Evolutionary conservation across 2,888 invertebrate genomes (phyloP).

Genomic region (Yponomeuta evonymella): DNA sequence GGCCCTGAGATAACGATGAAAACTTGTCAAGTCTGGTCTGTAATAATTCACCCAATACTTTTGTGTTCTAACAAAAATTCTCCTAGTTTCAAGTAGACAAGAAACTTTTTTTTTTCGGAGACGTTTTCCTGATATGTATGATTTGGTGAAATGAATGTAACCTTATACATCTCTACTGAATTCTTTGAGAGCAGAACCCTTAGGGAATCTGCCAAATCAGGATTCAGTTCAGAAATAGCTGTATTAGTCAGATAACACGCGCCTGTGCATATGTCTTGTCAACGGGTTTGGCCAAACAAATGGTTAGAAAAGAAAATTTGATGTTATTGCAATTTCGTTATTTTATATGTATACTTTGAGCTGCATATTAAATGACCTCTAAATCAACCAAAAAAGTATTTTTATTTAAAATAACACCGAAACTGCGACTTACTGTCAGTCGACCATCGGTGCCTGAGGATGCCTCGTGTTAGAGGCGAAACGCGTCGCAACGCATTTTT

Average conservation of each 20-base stretch:
- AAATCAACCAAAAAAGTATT: no score
- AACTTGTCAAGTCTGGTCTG: no score
- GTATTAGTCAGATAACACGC: slow-evolving; percentile 1
- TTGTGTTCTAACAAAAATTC: no score
- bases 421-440: no score
- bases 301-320: background rate
- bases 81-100: no score
- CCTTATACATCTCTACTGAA: background rate
- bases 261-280: background rate
- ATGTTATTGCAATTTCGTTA: background rate
- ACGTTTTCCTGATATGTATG: background rate
- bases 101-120: background rate
- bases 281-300: background rate
- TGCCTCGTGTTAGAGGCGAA: no score
- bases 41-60: no score
- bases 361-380: background rate
- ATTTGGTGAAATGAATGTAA: background rate
- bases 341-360: background rate
- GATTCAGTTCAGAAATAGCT: background rate
- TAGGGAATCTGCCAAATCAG: background rate
- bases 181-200: background rate
- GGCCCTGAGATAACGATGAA: no score
- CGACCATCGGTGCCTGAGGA: no score
- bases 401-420: no score
- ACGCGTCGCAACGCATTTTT: no score